phyloP scores from a whole-genome alignment of 2,888 invertebrate genomes.

The Sepiola atlantica region DNA sequence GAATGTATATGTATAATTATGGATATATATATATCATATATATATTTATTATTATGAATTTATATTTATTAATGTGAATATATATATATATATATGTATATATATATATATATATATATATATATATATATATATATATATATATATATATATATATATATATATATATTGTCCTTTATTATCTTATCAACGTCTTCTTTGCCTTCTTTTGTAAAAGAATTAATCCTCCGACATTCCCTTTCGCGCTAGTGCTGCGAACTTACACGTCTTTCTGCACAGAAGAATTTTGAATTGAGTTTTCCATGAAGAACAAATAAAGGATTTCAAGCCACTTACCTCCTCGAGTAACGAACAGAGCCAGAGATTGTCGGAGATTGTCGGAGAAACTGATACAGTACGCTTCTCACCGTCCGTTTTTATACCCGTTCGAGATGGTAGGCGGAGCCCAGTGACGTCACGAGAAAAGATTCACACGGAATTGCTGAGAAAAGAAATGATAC shows the following conservation, averaged over 20 bases:
- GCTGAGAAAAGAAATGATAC: not conserved
- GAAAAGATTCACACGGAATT: not conserved
- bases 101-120: not conserved
- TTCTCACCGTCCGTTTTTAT: not conserved
- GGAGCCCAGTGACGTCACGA: not conserved
- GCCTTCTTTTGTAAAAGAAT: not conserved
- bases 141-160: not conserved
- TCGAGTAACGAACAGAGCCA: not conserved
- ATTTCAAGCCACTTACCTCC: not conserved
- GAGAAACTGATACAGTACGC: not conserved
- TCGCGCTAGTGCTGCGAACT: not conserved
- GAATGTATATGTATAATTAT: not conserved
- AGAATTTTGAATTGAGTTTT: not conserved
- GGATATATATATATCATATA: not conserved
- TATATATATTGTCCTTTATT: not conserved
- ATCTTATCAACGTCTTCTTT: not conserved
- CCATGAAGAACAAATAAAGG: not conserved
- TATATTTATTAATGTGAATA: not conserved
- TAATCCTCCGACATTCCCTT: not conserved
- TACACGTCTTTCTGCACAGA: not conserved
- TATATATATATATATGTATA: not conserved
- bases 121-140: not conserved
- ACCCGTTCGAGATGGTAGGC: not conserved
- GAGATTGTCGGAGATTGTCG: not conserved
- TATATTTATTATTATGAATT: not conserved